Conservation (phyloP, 1,140 invertebrate species). For the Grapholita molesta region DNA sequence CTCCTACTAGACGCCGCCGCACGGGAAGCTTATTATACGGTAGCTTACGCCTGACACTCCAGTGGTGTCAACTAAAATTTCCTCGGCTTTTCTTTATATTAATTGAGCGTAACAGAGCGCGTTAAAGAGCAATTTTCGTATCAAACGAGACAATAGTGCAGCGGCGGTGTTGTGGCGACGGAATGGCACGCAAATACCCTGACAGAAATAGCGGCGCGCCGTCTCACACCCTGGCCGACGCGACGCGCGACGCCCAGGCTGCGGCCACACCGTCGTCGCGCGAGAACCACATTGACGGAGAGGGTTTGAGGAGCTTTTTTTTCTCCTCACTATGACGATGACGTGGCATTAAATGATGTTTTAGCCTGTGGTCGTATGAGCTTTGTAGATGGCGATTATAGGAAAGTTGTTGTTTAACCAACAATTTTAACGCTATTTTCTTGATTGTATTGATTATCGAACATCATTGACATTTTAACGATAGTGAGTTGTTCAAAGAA, state of each 20-base stretch:
- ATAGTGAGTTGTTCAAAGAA: no score
- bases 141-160: conserved; percentile 32
- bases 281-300: no score
- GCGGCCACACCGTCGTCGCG: background rate
- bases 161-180: conserved; percentile 32
- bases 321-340: no score
- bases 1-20: background rate
- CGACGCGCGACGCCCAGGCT: conserved; percentile 17
- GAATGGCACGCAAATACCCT: conserved; percentile 58
- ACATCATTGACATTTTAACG: no score
- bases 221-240: conserved; percentile 56
- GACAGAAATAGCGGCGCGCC: conserved; percentile 62
- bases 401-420: no score
- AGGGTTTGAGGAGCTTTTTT: no score
- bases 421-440: no score
- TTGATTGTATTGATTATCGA: no score
- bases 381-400: no score
- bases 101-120: background rate
- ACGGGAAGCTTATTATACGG: background rate
- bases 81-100: background rate
- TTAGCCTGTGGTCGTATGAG: no score
- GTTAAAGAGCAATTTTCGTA: background rate
- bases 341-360: no score
- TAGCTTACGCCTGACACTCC: background rate
- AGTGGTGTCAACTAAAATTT: background rate